Conservation (phyloP, 2,888 invertebrate species). For the Glyphotaelius pellucidus region DNA sequence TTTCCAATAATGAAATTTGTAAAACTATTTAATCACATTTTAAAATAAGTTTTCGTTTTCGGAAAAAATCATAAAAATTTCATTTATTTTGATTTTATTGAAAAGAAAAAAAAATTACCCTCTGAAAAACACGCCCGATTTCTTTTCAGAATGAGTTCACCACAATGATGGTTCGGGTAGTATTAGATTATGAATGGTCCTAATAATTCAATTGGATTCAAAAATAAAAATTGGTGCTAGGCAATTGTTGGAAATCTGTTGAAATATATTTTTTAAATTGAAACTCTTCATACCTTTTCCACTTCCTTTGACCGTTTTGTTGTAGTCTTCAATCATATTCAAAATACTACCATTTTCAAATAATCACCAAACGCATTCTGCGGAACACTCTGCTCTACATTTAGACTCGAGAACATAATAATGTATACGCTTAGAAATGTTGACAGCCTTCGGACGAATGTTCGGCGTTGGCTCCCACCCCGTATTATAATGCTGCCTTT, state of each 20-base stretch:
- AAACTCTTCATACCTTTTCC: not conserved
- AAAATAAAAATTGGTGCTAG: not conserved
- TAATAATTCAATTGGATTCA: not conserved
- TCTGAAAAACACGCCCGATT: too few species aligned
- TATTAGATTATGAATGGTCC: too few species aligned
- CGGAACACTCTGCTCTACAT: not conserved
- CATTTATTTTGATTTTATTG: too few species aligned
- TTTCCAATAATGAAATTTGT: too few species aligned
- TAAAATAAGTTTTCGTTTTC: too few species aligned
- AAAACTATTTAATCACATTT: too few species aligned
- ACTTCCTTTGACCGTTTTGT: not conserved
- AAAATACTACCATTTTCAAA: not conserved
- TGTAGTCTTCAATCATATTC: not conserved
- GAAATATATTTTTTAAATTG: not conserved
- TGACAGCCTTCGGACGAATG: conserved; percentile 2
- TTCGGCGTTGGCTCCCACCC: not conserved
- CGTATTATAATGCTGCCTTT: not conserved
- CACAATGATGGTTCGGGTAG: too few species aligned
- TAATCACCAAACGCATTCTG: not conserved
- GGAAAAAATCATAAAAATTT: too few species aligned
- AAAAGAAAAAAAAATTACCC: too few species aligned
- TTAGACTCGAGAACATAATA: not conserved
- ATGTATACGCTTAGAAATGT: not conserved
- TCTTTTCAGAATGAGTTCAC: too few species aligned
- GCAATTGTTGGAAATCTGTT: not conserved